Base-by-base conservation (phyloP, 2,113 vertebrate genomes). In the Notarius quadriscutis region DNA sequence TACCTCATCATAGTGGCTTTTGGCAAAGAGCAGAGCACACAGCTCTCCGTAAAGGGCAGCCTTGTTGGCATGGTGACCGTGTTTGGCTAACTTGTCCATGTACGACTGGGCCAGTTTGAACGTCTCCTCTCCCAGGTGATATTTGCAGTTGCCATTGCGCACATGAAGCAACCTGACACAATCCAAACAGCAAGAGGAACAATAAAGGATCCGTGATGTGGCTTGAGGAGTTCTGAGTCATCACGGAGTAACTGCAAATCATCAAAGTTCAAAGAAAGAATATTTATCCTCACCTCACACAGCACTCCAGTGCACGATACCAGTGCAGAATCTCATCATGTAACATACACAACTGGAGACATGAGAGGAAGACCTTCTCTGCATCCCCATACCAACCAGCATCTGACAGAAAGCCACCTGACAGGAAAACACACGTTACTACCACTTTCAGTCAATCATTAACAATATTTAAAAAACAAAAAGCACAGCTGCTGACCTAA, bases 1-100 rank as follows among this genome's bases (percentile, higher is more conserved):
- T 88, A 99, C 98, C 96, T 99, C 98, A 79, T 99, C 98, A 25
- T 99, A 99, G 93, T 99, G 98, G 93, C 98, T 99, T 96, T 99
- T 99, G 91, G 98, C 98, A 89, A 99, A 99, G 62, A 99, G 96
- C 90, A 99, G 95, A 0, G 98, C 97, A 74, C 98, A 99, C 0
- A 99, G 94, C 93, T 99, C 98, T 57, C 98, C 98, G 5, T 99
- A 99, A 0, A 99, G 96, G 0, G 98, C 98, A 0, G 98, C 98
- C 94, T 97, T 99, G 93, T 99, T 99, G 88, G 98, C 98, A 91
- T 97, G 97, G 90, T 99, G 98, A 85, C 98, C 97, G 0, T 99
- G 97, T 92, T 98, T 98, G 92, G 97, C 97, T 63, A 99, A 95
- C 92, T 98, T 99, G 48, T 98, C 97, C 97, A 99, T 99, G 89